A percentile compares a stretch with the other conserved stretches of the same genome.
phyloP scores from a whole-genome alignment of 2,888 invertebrate genomes.

The Atrina japonica region DNA sequence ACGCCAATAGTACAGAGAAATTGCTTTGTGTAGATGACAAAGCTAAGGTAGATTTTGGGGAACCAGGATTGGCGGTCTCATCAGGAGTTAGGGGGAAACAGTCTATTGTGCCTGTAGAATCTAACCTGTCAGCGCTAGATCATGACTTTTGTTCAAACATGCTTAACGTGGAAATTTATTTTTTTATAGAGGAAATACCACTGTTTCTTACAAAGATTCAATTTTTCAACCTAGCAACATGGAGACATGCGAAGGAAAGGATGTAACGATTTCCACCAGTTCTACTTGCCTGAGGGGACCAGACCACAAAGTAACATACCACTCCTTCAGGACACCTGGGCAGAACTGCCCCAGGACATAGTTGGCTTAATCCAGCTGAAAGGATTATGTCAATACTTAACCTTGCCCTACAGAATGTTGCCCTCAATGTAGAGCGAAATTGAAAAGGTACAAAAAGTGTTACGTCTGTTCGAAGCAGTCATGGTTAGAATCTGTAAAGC shows the following conservation, averaged over 20 bases:
- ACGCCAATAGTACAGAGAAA: conserved; percentile 12
- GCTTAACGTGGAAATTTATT: conserved; percentile 36
- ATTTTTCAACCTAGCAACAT: conserved; percentile 41
- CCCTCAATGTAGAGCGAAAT: too few relatives aligned
- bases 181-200: conserved; percentile 48
- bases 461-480: too few relatives aligned
- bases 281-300: too few relatives aligned
- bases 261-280: too few relatives aligned
- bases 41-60: conserved; percentile 49
- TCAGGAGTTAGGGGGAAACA: conserved; percentile 52
- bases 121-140: conserved; percentile 37
- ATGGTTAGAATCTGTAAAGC: too few relatives aligned
- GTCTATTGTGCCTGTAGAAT: conserved; percentile 39
- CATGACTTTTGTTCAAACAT: conserved; percentile 52
- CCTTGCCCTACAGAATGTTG: too few relatives aligned
- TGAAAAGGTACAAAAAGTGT: too few relatives aligned
- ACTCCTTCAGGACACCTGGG: too few relatives aligned
- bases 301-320: too few relatives aligned
- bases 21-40: conserved; percentile 50
- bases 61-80: conserved; percentile 38
- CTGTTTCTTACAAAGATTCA: conserved; percentile 48
- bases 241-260: conserved; percentile 21
- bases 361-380: too few relatives aligned
- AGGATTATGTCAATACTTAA: too few relatives aligned
- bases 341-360: too few relatives aligned